phyloP scores from a whole-genome alignment of 2,797 vertebrate genomes.

The Tapera naevia region DNA sequence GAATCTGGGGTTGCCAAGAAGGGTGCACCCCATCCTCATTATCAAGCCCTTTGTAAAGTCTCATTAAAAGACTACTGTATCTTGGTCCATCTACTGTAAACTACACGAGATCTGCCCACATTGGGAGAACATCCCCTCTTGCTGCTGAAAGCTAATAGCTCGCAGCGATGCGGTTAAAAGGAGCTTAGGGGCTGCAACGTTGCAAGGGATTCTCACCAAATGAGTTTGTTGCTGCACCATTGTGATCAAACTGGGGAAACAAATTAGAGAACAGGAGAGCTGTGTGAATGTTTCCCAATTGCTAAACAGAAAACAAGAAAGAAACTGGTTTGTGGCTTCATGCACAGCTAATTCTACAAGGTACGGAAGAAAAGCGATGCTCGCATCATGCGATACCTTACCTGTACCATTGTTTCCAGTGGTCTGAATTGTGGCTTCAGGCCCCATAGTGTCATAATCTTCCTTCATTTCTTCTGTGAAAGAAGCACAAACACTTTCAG shows the following conservation, averaged over 20 bases:
- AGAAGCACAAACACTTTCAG: conserved; percentile 70
- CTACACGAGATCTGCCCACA: neutral
- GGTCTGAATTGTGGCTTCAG: conserved; percentile 88
- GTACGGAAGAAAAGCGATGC: neutral
- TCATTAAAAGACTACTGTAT: conserved; percentile 1
- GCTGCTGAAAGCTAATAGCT: neutral
- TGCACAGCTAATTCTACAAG: neutral
- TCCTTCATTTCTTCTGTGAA: conserved; percentile 97
- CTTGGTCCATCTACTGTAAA: neutral
- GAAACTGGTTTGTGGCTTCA: neutral
- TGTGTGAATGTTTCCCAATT: neutral
- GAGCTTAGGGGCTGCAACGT: neutral
- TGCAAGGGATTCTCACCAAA: neutral
- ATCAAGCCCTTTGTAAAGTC: neutral
- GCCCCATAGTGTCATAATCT: conserved; percentile 94
- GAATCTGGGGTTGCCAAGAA: neutral
- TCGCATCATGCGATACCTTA: conserved; percentile 68
- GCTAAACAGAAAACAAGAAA: neutral
- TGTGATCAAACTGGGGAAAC: accelerated
- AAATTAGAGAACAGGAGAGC: neutral
- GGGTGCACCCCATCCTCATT: conserved; percentile 8
- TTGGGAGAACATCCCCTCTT: neutral
- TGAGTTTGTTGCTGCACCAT: neutral
- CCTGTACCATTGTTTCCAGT: conserved; percentile 94
- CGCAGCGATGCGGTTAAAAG: neutral